These are phyloP conservation scores for Drosophila algonquin DNA, from an alignment of 2,888 invertebrate genomes.

Conservation along the genomic window DNA sequence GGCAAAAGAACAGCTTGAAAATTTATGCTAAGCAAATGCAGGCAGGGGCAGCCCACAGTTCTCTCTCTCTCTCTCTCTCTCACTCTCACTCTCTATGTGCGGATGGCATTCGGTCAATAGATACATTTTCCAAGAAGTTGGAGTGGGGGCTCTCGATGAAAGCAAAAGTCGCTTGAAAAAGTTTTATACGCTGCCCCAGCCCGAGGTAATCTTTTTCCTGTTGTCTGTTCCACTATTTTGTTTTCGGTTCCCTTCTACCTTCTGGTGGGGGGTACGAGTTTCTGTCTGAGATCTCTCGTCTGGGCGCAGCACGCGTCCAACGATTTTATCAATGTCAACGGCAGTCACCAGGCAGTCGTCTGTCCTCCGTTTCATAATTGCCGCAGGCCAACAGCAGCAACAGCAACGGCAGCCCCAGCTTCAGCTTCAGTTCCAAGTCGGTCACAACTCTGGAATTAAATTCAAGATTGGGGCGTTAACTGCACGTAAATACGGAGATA, in stretches of 20 bases:
- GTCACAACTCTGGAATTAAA: slow-evolving; percentile 18
- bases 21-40: slow-evolving; percentile 77
- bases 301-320: slow-evolving; percentile 69
- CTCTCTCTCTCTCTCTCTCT: slow-evolving; percentile 16
- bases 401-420: slow-evolving; percentile 27
- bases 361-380: slow-evolving; percentile 54
- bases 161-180: slow-evolving; percentile 43
- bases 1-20: slow-evolving; percentile 37
- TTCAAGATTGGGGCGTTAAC: slow-evolving; percentile 64
- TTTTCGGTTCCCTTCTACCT: too few relatives aligned
- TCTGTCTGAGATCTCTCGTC: slow-evolving; percentile 38
- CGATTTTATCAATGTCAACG: slow-evolving; percentile 79
- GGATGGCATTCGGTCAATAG: slow-evolving; percentile 55
- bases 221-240: background rate
- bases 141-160: slow-evolving; percentile 14
- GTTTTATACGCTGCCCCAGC: background rate
- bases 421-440: slow-evolving; percentile 25
- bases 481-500: slow-evolving; percentile 60
- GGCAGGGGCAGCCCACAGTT: slow-evolving; percentile 38
- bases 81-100: slow-evolving; percentile 21
- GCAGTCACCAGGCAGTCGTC: slow-evolving; percentile 36
- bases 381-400: slow-evolving; percentile 47
- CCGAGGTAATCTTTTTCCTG: slow-evolving; percentile 1
- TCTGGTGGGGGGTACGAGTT: slow-evolving; percentile 16
- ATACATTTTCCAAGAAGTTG: slow-evolving; percentile 57